Evolutionary conservation across 2,888 invertebrate genomes (phyloP).

Genomic region (Erebia palarica): DNA sequence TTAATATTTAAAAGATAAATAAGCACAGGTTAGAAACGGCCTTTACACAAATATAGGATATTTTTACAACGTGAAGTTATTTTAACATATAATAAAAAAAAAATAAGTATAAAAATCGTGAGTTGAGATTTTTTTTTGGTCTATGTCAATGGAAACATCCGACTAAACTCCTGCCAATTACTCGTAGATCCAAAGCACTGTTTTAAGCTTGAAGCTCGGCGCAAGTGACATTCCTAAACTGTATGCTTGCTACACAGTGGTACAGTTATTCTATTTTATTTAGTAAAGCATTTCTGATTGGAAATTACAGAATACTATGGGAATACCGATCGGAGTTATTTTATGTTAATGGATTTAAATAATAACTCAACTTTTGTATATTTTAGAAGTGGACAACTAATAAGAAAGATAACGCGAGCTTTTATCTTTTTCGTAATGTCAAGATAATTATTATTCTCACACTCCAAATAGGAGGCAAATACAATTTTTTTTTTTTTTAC

Average conservation of each 20-base stretch:
- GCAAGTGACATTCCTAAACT: background rate
- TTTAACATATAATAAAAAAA: no score
- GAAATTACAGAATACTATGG: slow-evolving; percentile 29
- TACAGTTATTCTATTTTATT: slow-evolving; percentile 25
- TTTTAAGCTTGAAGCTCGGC: background rate
- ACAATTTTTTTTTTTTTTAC: no score
- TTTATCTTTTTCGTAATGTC: background rate
- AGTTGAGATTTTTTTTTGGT: no score
- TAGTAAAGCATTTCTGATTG: slow-evolving; percentile 34
- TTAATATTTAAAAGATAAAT: no score
- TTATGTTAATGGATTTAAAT: slow-evolving; percentile 23
- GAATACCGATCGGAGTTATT: slow-evolving; percentile 20
- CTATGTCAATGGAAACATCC: no score
- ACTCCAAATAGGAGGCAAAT: no score
- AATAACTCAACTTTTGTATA: slow-evolving; percentile 18
- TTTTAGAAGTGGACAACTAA: slow-evolving; percentile 4
- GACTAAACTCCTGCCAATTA: no score
- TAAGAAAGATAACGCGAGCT: background rate
- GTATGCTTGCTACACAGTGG: slow-evolving; percentile 5
- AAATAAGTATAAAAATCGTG: no score
- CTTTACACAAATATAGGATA: no score
- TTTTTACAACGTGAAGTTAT: no score
- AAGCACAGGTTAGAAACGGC: no score
- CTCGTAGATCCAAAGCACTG: background rate
- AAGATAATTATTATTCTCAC: background rate